Evolutionary conservation across 2,888 invertebrate species (phyloP), one percentile per base, ranked within the genome.

Genomic region (Apodemia mormo): DNA sequence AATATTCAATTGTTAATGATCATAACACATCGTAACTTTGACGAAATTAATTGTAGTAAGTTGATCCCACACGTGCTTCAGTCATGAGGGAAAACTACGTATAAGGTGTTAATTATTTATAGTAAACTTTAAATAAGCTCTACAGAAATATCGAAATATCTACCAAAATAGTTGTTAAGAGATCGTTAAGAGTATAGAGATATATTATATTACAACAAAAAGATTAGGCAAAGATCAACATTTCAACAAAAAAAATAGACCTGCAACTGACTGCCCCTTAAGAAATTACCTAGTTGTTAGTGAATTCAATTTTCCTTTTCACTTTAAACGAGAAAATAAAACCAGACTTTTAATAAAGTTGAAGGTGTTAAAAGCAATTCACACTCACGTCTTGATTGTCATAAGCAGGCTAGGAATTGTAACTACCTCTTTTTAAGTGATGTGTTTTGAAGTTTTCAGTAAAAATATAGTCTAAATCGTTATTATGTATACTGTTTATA

Each of bases 331-430:
- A 3, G 33, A 68, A 68, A 68, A 30, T 43, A 65, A 68, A 68
- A 68, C 22, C 40, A 68, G 54, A 56, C 52, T 49, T 66, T 52
- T 66, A 52, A 52, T 52, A 65, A 65, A 68, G 65, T 65, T 37
- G 49, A 65, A 49, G 68, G 22, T 40, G 65, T 7, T 66, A 64
- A 70, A 70, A 67, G 67, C 67, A 70, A 70, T 67, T 65, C 64
- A 43, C 56, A 52, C 43, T 65, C 40, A 68, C 58, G 56, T 71
- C 66, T 40, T 68, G 68, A 71, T 68, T 66, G 68, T 71, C 70
- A 71, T 68, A 66, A 71, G 70, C 70, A 71, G 70, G 49, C 65
- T 45, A 66, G 43, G 58, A 68, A 65, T 54, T 64, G 70, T 58
- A 45, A 56, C 54, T 22, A n/a, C 9, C 30, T 33, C 30, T 54